phyloP scores from a whole-genome alignment of 2,797 vertebrate species.

The Notolepis coatsorum region DNA sequence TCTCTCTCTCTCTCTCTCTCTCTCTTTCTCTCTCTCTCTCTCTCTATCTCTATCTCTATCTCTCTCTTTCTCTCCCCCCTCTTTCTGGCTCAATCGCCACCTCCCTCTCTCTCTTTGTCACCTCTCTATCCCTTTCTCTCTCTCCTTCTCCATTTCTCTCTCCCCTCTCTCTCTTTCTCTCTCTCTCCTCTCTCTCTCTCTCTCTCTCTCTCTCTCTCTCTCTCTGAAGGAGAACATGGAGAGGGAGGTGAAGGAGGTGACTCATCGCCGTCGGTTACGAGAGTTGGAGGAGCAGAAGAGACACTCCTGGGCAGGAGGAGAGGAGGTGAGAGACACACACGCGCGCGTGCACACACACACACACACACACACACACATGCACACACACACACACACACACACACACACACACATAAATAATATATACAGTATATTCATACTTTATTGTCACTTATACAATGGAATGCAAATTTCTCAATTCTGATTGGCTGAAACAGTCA shows the following conservation, averaged over 20 bases:
- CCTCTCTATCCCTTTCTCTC: not conserved
- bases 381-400: not conserved
- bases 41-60: not conserved
- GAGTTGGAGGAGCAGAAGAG: conserved; percentile 87
- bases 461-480: too few species aligned
- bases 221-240: conserved; percentile 87
- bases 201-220: not conserved
- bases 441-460: too few species aligned
- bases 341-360: not conserved
- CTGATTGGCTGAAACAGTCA: too few species aligned
- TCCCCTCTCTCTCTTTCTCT: not conserved
- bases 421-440: too few species aligned
- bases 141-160: not conserved
- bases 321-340: conserved; percentile 61
- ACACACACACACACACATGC: not conserved
- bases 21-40: not conserved
- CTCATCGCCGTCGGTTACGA: conserved; percentile 76
- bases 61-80: not conserved
- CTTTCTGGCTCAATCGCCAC: too few species aligned
- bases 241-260: conserved; percentile 83
- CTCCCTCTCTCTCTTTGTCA: not conserved
- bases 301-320: conserved; percentile 85
- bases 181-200: not conserved
- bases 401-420: not conserved
- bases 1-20: not conserved